These are phyloP conservation scores for Melanaphis sacchari DNA, from an alignment of 1,140 invertebrate genomes.

Conservation along the genomic window DNA sequence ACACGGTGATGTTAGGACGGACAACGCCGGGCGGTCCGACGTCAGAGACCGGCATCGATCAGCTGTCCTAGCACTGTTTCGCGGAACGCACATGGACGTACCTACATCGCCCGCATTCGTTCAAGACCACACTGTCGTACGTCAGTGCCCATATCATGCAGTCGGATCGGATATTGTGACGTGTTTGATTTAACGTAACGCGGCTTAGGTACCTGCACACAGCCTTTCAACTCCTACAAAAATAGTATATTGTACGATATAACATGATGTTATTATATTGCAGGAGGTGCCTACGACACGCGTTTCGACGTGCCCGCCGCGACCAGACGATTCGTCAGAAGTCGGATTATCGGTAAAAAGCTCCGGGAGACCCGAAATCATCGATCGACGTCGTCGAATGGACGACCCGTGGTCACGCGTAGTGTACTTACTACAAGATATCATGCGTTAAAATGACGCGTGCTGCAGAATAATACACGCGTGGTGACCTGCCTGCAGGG, in stretches of 20 bases:
- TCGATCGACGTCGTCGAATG: neutral
- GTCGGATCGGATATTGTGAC: too few species aligned
- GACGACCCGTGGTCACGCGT: neutral
- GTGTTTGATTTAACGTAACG: neutral
- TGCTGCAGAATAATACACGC: too few species aligned
- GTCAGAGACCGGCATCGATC: neutral
- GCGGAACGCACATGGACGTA: neutral
- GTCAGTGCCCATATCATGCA: too few species aligned
- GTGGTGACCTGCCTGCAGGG: too few species aligned
- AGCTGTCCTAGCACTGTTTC: neutral
- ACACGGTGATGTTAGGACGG: neutral
- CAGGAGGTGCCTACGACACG: too few species aligned
- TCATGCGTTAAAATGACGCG: too few species aligned
- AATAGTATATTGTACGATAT: too few species aligned
- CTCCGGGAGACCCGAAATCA: constrained; percentile 11
- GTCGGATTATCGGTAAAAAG: neutral
- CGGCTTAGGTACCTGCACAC: neutral
- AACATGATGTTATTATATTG: neutral
- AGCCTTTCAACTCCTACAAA: neutral
- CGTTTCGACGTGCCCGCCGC: neutral
- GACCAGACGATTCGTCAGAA: neutral
- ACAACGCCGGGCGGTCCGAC: neutral
- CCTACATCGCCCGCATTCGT: neutral
- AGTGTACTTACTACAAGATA: too few species aligned
- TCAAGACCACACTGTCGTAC: too few species aligned